Percentiles rank a stretch among this genome's conserved stretches.
These are phyloP conservation scores for Arvicanthis niloticus DNA, from an alignment of 2,113 vertebrate genomes.

Conservation along the genomic window DNA sequence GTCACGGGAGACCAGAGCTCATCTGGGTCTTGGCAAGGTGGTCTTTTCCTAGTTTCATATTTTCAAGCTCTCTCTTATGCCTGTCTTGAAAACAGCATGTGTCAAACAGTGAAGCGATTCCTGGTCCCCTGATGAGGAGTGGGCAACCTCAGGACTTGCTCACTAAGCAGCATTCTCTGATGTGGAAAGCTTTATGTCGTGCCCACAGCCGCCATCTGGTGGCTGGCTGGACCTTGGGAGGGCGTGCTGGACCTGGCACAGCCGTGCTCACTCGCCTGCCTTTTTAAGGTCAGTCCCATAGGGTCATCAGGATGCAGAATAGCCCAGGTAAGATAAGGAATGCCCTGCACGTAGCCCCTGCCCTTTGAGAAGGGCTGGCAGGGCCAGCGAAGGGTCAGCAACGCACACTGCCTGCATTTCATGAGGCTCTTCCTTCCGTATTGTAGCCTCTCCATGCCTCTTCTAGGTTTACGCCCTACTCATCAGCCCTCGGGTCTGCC, in stretches of 20 bases:
- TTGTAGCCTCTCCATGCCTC: background rate
- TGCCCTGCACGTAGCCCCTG: background rate
- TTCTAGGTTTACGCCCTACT: background rate
- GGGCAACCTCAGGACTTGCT: background rate
- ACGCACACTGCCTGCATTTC: background rate
- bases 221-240: background rate
- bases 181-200: background rate
- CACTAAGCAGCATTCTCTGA: background rate
- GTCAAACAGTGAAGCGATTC: background rate
- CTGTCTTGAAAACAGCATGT: background rate
- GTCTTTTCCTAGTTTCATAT: background rate
- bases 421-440: background rate
- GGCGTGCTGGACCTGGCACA: accelerated
- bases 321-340: background rate
- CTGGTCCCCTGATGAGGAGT: background rate
- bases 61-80: background rate
- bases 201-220: conserved; percentile 52
- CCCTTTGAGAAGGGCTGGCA: background rate
- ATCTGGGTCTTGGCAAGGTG: background rate
- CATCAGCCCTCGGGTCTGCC: background rate
- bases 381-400: background rate
- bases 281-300: background rate
- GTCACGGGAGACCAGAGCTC: background rate
- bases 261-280: background rate
- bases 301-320: background rate